A percentile compares a stretch with the other conserved stretches of the same genome.
Conservation (phyloP, 2,113 vertebrate species). For the Chloropsis hardwickii region DNA sequence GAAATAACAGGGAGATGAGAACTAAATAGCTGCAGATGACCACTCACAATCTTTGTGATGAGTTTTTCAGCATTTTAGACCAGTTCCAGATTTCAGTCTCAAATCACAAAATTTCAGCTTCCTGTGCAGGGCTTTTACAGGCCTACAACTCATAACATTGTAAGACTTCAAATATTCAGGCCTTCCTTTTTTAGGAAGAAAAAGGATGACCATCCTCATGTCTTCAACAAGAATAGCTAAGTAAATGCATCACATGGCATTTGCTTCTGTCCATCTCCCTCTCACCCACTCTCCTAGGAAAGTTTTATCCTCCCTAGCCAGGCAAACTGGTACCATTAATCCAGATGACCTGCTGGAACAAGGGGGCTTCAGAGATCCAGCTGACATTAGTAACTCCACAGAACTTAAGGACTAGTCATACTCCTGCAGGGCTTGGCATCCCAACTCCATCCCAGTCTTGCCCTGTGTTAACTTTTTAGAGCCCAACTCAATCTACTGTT, state of each 20-base stretch:
- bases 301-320: not conserved
- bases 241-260: not conserved
- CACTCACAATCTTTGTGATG: not conserved
- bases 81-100: not conserved
- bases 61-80: not conserved
- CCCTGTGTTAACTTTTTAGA: not conserved
- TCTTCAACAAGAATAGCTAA: not conserved
- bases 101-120: not conserved
- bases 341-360: not conserved
- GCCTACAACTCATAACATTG: not conserved
- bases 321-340: not conserved
- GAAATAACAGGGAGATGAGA: not conserved
- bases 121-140: not conserved
- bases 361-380: not conserved
- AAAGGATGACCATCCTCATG: not conserved
- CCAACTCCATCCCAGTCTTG: not conserved
- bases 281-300: not conserved
- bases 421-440: not conserved
- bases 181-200: not conserved
- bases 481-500: not conserved
- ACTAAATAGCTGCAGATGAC: not conserved
- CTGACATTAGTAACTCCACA: not conserved
- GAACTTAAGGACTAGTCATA: not conserved
- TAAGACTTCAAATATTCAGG: not conserved
- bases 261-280: not conserved